Conservation (phyloP, 2,888 invertebrate genomes). For the Drosophila paucipuncta region DNA sequence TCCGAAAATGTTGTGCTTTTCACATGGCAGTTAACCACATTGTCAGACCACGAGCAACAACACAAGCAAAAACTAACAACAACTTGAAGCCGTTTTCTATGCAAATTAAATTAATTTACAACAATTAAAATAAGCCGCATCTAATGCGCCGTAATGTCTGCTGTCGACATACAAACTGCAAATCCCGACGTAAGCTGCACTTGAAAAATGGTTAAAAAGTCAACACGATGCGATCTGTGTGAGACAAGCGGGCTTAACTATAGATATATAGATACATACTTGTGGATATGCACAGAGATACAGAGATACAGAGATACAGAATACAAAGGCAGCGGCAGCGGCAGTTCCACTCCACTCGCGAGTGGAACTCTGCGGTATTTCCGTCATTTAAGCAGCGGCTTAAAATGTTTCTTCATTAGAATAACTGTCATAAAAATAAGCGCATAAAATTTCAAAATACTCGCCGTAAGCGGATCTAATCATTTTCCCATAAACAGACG, state of each 20-base stretch:
- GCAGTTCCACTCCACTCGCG: background rate
- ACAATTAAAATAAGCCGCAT: constrained; percentile 71
- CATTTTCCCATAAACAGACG: constrained; percentile 74
- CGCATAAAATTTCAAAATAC: constrained; percentile 73
- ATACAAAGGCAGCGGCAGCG: constrained; percentile 25
- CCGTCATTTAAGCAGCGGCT: constrained; percentile 75
- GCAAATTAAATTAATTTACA: constrained; percentile 66
- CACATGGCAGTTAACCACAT: background rate
- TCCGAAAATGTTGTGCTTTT: background rate
- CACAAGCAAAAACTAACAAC: background rate
- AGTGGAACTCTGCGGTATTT: constrained; percentile 61
- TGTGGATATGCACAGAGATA: constrained; percentile 7
- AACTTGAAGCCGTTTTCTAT: constrained; percentile 28
- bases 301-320: constrained; percentile 3
- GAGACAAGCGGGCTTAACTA: constrained; percentile 32
- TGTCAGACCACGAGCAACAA: background rate
- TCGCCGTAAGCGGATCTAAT: constrained; percentile 74
- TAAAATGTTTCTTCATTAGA: constrained; percentile 80
- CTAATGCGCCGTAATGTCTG: constrained; percentile 70
- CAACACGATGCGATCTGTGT: constrained; percentile 59
- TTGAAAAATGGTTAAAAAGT: constrained; percentile 74
- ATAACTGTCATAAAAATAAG: constrained; percentile 80
- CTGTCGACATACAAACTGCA: constrained; percentile 58
- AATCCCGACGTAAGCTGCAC: constrained; percentile 71
- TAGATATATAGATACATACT: constrained; percentile 26